phyloP scores from a whole-genome alignment of 2,113 vertebrate genomes.

The Passer domesticus region DNA sequence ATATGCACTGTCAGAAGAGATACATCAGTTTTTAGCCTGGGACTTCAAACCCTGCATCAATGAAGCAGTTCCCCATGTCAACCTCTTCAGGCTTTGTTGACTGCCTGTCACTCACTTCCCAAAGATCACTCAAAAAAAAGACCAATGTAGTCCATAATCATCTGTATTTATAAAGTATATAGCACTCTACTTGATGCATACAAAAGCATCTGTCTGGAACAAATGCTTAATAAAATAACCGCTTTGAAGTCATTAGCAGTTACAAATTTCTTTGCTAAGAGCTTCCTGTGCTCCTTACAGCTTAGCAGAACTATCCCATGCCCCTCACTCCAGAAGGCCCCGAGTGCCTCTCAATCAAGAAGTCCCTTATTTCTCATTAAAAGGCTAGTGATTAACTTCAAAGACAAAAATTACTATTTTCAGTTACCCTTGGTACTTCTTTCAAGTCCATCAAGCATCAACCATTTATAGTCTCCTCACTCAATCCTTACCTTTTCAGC shows the following conservation, averaged over 20 bases:
- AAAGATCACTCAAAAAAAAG: background rate
- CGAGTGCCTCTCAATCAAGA: background rate
- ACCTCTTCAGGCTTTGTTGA: background rate
- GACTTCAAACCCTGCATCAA: background rate
- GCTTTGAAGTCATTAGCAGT: background rate
- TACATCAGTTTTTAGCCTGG: slow-evolving; percentile 4
- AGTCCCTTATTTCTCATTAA: background rate
- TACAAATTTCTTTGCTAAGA: background rate
- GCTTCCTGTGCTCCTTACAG: background rate
- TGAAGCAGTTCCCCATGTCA: background rate
- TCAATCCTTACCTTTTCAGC: slow-evolving; percentile 88
- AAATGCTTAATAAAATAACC: background rate
- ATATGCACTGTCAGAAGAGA: slow-evolving; percentile 31
- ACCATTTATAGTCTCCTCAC: background rate
- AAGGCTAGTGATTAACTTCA: background rate
- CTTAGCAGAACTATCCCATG: background rate
- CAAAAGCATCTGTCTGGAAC: background rate
- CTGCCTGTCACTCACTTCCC: background rate
- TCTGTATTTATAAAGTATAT: background rate
- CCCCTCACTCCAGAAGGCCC: background rate
- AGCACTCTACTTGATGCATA: background rate
- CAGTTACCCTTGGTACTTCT: background rate
- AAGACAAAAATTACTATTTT: background rate
- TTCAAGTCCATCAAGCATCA: accelerated
- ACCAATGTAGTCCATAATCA: background rate